phyloP scores from a whole-genome alignment of 2,797 vertebrate genomes.

The Holocentrus rufus region DNA sequence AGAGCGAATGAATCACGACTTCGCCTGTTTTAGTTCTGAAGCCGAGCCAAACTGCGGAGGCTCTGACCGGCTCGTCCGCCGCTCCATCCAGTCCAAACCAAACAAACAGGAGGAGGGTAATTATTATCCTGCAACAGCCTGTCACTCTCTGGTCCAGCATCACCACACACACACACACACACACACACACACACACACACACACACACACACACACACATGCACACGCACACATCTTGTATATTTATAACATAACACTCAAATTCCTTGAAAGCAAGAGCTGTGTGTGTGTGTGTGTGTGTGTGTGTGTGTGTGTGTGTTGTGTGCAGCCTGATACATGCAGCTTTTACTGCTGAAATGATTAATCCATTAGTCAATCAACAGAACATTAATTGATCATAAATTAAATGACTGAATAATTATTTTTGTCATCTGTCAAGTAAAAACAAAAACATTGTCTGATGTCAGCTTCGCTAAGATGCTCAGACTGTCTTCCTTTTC shows the following conservation, averaged over 20 bases:
- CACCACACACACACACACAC: no score
- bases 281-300: no score
- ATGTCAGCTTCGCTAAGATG: no score
- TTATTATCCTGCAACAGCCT: slow-evolving; percentile 48
- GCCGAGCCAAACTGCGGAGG: slow-evolving; percentile 54
- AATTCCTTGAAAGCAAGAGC: slow-evolving; percentile 36
- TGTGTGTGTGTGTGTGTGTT: not conserved
- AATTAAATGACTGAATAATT: no score
- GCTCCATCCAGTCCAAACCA: slow-evolving; percentile 55
- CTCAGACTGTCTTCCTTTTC: no score
- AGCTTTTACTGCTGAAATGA: no score
- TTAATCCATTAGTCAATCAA: no score
- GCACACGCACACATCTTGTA: slow-evolving; percentile 29
- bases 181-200: slow-evolving; percentile 15
- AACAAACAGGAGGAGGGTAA: slow-evolving; percentile 71
- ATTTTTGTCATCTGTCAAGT: no score
- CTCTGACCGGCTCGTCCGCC: slow-evolving; percentile 42
- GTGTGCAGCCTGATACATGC: no score
- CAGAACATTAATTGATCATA: no score
- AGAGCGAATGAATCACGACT: slow-evolving; percentile 46
- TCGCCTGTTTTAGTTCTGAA: slow-evolving; percentile 52
- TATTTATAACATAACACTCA: slow-evolving; percentile 48
- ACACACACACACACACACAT: slow-evolving; percentile 22
- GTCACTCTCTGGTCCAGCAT: slow-evolving; percentile 20
- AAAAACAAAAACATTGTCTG: no score